Evolutionary conservation across 2,888 invertebrate genomes (phyloP), one percentile per base, ranked within the genome.

Genomic region (Nemapogon koenigi): DNA sequence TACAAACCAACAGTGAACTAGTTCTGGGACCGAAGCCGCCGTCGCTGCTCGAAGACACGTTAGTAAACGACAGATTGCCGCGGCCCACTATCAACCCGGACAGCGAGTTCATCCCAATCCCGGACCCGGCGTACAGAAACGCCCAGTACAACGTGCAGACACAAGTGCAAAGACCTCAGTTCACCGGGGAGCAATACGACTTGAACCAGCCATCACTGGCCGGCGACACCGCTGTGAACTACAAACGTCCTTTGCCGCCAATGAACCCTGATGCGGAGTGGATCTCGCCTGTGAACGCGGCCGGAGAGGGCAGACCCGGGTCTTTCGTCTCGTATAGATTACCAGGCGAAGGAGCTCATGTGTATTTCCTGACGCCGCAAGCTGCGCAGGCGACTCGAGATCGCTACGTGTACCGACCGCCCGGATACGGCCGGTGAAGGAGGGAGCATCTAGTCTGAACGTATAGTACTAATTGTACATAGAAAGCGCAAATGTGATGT

Each of bases 301-400:
- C 71, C 45, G 68, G 78, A 42, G 70, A 71, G 42, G 75, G 75
- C 27, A 59, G 70, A 43, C 69, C 72, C n/a, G 83, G 82, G n/a
- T 83, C 87, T 14, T 85, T 85, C 51, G 86, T 89, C 46, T 87
- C 89, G 7, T 90, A 89, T 61, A 72, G 85, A 49, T 67, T 89
- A 41, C 89, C 90, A 0, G 89, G 89, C 1, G 88, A 88, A 49
- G 87, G 88, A 7, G 89, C 89, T 0, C 90, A 89, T 63, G 88
- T 89, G 52, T 90, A 89, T 59, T 90, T 90, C 72, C 67, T 89
- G 41, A 89, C 89, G 40, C 89, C 90, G 2, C 88, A 88, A 51
- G 80, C 84, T 15, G 78, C 71, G 39, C 52, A 52, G 40, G 56
- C 56, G 38, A 49, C 59, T 7, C 22, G 35, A 8, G 35, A 37